A percentile compares a stretch with the other conserved stretches of the same genome.
These are phyloP conservation scores for Philaethria dido DNA, from an alignment of 2,888 invertebrate species.

Conservation along the genomic window DNA sequence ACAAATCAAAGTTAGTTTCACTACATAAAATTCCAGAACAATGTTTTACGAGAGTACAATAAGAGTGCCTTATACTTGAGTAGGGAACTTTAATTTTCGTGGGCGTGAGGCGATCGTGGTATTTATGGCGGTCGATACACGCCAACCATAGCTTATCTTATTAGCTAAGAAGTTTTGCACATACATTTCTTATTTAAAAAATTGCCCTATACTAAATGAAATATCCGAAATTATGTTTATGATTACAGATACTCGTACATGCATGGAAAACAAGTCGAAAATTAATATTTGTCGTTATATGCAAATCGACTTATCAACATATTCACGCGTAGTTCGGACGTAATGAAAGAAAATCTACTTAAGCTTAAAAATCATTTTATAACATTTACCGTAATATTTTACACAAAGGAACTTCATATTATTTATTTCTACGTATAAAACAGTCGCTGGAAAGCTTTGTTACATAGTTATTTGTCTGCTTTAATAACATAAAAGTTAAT, in stretches of 20 bases:
- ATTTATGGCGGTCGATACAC: conserved; percentile 56
- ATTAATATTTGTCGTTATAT: too few species aligned
- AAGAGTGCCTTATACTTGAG: conserved; percentile 14
- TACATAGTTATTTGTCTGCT: too few species aligned
- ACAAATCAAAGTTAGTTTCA: neutral
- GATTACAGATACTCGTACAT: neutral
- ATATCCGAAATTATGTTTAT: neutral
- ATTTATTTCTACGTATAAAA: too few species aligned
- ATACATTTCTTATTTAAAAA: conserved; percentile 23
- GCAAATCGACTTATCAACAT: too few species aligned
- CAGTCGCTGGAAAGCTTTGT: too few species aligned
- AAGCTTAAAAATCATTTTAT: neutral
- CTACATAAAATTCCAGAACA: neutral
- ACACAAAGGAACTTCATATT: neutral
- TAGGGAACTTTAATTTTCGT: conserved; percentile 26
- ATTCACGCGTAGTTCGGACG: too few species aligned
- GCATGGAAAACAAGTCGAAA: too few species aligned
- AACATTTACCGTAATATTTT: neutral
- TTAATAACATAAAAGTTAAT: too few species aligned
- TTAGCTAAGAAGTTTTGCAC: conserved; percentile 35
- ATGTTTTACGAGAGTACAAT: neutral
- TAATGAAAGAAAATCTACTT: too few species aligned
- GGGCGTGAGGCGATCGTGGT: conserved; percentile 40
- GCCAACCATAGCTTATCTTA: conserved; percentile 57
- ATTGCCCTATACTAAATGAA: conserved; percentile 10